Base-by-base conservation (phyloP, 1,140 invertebrate species). In the Drosophila tsacasi region DNA sequence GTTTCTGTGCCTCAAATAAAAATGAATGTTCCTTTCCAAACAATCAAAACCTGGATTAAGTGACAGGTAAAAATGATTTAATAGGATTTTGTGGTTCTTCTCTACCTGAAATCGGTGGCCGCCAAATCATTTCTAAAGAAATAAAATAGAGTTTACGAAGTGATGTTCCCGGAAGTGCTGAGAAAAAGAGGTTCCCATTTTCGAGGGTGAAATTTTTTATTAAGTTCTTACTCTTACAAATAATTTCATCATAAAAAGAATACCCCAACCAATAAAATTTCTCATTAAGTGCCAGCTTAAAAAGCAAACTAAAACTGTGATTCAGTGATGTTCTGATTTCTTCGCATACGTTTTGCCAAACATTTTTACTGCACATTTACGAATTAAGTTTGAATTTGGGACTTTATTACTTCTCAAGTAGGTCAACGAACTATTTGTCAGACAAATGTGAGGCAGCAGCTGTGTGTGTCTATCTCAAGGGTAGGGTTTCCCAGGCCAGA, bases 381-480 rank as follows among this genome's bases (percentile, higher is more conserved):
- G 32, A 27, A 59, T 59, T 37, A 23, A 47, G 52, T 78, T 64
- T 65, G 30, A 54, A 39, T 77, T 65, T 46, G 49, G 13, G 19
- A 49, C 55, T 59, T 73, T 66, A 81, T 64, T 25, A 30, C 17
- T 23, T 32, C 8, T 25, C 25, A 69, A 54, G 58, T 63, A 23
- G 81, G 76, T 79, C 76, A 79, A 13, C 74, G 68, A 79, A 60
- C 60, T 69, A 27, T 73, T 35, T 37, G 42, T 49, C 21, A 30
- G 21, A 37, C 35, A 58, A 60, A 57, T 32, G 23, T 39, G n/a
- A 27, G 50, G 35, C 44, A 72, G 69, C 69, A 73, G 66, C 66
- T 59, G 69, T 72, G 25, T 25, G 47, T 67, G 44, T 17, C 12
- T 40, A 32, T 65, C 27, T 69, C 42, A 49, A 71, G 69, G 69